Conservation (phyloP, 2,888 invertebrate species). For the Drosophila crucigera region DNA sequence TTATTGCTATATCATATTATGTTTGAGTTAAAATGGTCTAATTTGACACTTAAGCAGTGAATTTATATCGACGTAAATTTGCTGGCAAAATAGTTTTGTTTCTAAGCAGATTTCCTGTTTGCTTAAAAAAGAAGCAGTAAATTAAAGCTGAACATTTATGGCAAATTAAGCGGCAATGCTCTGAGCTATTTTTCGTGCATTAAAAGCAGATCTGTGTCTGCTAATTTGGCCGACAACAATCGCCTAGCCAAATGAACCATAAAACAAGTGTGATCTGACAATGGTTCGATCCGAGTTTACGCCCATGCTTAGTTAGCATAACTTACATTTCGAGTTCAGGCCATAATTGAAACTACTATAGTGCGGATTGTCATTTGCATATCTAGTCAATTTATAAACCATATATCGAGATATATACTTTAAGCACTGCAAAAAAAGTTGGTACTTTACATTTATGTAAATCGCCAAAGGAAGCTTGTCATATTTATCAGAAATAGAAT, state of each 20-base stretch:
- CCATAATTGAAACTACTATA: slow-evolving; percentile 40
- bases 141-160: slow-evolving; percentile 63
- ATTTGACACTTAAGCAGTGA: neutral
- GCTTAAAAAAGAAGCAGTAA: slow-evolving; percentile 26
- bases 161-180: slow-evolving; percentile 59
- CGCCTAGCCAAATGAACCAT: slow-evolving; percentile 37
- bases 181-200: slow-evolving; percentile 53
- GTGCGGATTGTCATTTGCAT: slow-evolving; percentile 31
- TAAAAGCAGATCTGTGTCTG: slow-evolving; percentile 61
- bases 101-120: slow-evolving; percentile 37
- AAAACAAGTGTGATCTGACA: slow-evolving; percentile 33
- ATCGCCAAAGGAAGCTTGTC: no score
- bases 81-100: neutral
- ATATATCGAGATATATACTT: slow-evolving; percentile 6
- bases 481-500: fast-evolving
- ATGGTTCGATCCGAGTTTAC: slow-evolving; percentile 39
- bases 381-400: slow-evolving; percentile 10
- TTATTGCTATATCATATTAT: neutral
- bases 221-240: slow-evolving; percentile 55
- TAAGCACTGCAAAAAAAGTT: neutral
- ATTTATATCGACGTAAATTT: neutral
- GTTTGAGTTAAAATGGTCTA: neutral
- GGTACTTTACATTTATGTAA: neutral
- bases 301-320: slow-evolving; percentile 47
- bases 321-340: slow-evolving; percentile 33